These are phyloP conservation scores for Catalaphyllia jardinei DNA, from an alignment of 64 coral and sea anemone genomes.

Conservation along the genomic window DNA sequence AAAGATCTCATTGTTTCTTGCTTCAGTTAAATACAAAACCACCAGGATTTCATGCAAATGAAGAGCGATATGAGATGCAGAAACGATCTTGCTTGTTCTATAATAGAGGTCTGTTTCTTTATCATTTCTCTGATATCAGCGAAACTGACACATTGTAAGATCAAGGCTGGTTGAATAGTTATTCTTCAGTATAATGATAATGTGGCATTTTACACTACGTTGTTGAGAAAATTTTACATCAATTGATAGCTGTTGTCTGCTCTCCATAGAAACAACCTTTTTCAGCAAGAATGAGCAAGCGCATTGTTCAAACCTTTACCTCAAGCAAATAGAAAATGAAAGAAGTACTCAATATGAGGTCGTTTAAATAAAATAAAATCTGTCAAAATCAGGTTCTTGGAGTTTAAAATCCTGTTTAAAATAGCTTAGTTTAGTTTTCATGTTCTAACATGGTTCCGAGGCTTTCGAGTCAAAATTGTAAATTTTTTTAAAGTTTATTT, in stretches of 20 bases:
- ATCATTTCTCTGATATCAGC: too few relatives aligned
- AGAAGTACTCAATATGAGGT: not conserved
- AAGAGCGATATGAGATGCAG: not conserved
- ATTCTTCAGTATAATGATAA: not conserved
- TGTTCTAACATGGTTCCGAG: too few relatives aligned
- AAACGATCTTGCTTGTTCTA: too few relatives aligned
- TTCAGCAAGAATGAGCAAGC: not conserved
- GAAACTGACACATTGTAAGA: not conserved
- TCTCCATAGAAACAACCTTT: not conserved
- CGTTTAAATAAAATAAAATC: not conserved
- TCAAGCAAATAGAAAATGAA: not conserved
- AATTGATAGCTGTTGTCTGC: not conserved
- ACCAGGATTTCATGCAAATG: not conserved
- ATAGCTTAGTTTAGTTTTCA: too few relatives aligned
- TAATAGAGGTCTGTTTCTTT: too few relatives aligned
- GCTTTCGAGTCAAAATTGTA: too few relatives aligned
- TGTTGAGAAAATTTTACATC: not conserved
- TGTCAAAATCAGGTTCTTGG: not conserved
- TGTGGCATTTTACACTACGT: not conserved
- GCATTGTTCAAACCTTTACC: not conserved
- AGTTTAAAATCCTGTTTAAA: not conserved
- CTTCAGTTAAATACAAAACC: not conserved
- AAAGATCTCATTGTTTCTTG: conserved; percentile 5
- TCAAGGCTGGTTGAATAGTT: not conserved
- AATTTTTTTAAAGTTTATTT: too few relatives aligned